Evolutionary conservation across 2,797 vertebrate species (phyloP).

Genomic region (Ficedula albicollis): DNA sequence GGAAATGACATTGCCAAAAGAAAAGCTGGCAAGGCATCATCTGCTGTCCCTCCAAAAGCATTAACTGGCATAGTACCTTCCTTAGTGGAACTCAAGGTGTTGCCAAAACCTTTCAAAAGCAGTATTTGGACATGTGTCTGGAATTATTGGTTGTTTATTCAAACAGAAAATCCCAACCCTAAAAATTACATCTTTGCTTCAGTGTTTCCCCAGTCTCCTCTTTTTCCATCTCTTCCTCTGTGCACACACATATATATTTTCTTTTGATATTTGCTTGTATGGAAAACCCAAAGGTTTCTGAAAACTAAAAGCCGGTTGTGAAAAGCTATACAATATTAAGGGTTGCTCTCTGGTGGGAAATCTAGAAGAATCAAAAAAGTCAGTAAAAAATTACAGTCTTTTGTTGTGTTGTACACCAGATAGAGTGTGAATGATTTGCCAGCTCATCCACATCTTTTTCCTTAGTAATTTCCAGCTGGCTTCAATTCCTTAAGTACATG

Average conservation of each 20-base stretch:
- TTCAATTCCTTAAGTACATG: neutral
- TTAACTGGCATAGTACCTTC: neutral
- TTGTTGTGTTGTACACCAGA: neutral
- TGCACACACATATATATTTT: neutral
- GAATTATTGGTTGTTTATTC: neutral
- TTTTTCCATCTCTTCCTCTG: neutral
- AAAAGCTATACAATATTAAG: neutral
- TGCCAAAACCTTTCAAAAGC: neutral
- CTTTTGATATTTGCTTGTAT: neutral
- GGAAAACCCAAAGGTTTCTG: neutral
- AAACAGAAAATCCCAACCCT: neutral
- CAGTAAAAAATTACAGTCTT: neutral
- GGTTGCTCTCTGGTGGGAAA: neutral
- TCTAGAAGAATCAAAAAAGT: neutral
- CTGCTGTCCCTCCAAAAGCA: neutral
- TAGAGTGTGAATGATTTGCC: neutral
- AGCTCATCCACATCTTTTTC: neutral
- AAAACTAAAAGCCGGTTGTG: neutral
- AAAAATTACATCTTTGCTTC: neutral
- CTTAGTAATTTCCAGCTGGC: conserved; percentile 2
- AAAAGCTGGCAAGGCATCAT: neutral
- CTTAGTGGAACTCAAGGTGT: neutral
- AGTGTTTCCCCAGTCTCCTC: neutral
- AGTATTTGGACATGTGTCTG: neutral
- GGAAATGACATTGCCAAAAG: neutral